A percentile compares a stretch with the other conserved stretches of the same genome.
Conservation (phyloP, 1,140 invertebrate species). For the Drosophila biarmipes region DNA sequence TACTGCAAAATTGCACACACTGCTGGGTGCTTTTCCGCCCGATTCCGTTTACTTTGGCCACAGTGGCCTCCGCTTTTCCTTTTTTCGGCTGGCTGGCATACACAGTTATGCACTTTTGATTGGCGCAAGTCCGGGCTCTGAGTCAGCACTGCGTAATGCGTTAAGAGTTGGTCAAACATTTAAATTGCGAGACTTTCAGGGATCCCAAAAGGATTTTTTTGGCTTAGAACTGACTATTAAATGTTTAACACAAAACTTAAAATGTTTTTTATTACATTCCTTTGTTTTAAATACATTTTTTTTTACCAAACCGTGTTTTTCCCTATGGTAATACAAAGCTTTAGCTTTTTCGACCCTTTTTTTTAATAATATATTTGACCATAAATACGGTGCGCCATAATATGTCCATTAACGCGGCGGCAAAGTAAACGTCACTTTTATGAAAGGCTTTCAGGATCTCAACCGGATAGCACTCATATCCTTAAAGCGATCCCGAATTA, state of each 20-base stretch:
- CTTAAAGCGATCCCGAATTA: conserved; percentile 34
- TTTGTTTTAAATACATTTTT: too few species aligned
- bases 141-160: conserved; percentile 42
- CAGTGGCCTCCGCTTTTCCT: conserved; percentile 18
- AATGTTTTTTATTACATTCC: too few species aligned
- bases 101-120: conserved; percentile 61
- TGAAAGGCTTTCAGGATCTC: conserved; percentile 11
- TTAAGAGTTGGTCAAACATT: conserved; percentile 44
- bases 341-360: too few species aligned
- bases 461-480: conserved; percentile 26
- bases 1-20: conserved; percentile 71
- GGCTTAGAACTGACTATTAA: too few species aligned
- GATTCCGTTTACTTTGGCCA: conserved; percentile 35
- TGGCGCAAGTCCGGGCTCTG: conserved; percentile 35
- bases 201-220: neutral
- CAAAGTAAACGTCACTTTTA: conserved; percentile 15
- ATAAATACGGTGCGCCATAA: neutral
- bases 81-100: conserved; percentile 33
- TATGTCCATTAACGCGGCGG: conserved; percentile 12
- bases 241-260: too few species aligned
- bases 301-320: too few species aligned
- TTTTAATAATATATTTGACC: neutral
- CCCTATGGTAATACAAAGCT: too few species aligned
- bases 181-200: conserved; percentile 23
- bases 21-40: conserved; percentile 32